Base-by-base conservation (phyloP, 2,797 vertebrate genomes). In the Chaunax sp. region DNA sequence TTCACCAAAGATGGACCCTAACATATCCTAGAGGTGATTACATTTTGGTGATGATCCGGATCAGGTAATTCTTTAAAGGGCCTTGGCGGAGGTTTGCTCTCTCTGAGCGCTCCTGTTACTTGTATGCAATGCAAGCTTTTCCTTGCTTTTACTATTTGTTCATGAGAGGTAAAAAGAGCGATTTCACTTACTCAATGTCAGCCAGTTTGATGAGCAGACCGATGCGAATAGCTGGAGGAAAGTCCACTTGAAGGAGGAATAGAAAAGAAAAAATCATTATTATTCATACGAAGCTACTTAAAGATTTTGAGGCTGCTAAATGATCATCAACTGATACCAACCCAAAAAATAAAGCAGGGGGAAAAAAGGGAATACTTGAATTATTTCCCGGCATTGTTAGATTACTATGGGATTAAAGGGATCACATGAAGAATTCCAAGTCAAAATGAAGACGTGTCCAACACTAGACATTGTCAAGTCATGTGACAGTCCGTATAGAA, bases 121-220 rank as follows among this genome's bases (percentile, higher is more conserved):
- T 40, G 12, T 13, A 5, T 1, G 18, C 6, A 16, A 37, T 25
- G 6, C 35, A 4, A n/a, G n/a, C n/a, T n/a, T 23, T n/a, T 23
- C 2, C 6, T 38, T 10, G 7, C 7, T 40, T 40, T 18, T 40
- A 2, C 23, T 4, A 20, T 53, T 4, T 53, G n/a, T 5, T 54
- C 12, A 28, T 18, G 9, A 49, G 3, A 10, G 10, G 44, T 50
- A 13, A 10, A 6, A 2, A 3, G 7, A n/a, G 4, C 7, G 35
- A 43, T 38, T 16, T 28, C 18, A 93, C 98, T 96, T 84, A 99
- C 98, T 99, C 98, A 0, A 97, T 92, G 38, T 99, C 96, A 9
- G 98, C 96, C 84, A 99, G 90, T 84, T 98, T 99, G 84, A 95
- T 95, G 80, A 99, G 92, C 69, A 99, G 89, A 30, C 93, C 93